Conservation (phyloP, 2,797 vertebrate genomes). For the Halcyon chelicuti region DNA sequence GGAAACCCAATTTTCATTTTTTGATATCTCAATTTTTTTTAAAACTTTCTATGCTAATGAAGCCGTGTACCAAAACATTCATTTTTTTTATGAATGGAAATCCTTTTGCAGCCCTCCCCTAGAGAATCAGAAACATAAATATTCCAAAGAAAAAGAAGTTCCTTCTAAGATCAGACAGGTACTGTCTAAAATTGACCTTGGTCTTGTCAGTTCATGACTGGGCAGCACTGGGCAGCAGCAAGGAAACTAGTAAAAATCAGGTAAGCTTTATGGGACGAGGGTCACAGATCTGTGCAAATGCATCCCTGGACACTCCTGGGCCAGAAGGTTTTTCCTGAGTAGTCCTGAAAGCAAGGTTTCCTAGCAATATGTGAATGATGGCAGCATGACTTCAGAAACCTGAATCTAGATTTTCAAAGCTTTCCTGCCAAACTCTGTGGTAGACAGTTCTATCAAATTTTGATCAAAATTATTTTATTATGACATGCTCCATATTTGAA, state of each 20-base stretch:
- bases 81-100: background rate
- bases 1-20: background rate
- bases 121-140: background rate
- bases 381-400: background rate
- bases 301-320: background rate
- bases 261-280: background rate
- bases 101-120: background rate
- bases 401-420: background rate
- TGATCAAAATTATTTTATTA: background rate
- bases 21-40: background rate
- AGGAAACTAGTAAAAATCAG: background rate
- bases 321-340: background rate
- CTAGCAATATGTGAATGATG: background rate
- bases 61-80: background rate
- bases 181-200: background rate
- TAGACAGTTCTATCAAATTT: background rate
- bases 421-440: background rate
- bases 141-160: background rate
- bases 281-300: background rate
- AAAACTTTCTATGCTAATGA: background rate
- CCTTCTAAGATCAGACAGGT: background rate
- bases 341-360: background rate
- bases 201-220: background rate
- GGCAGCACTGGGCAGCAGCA: background rate
- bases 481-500: background rate